Evolutionary conservation across 53 echinoderm and acorn worm genomes (phyloP).

Genomic region (Glandiceps talaboti): DNA sequence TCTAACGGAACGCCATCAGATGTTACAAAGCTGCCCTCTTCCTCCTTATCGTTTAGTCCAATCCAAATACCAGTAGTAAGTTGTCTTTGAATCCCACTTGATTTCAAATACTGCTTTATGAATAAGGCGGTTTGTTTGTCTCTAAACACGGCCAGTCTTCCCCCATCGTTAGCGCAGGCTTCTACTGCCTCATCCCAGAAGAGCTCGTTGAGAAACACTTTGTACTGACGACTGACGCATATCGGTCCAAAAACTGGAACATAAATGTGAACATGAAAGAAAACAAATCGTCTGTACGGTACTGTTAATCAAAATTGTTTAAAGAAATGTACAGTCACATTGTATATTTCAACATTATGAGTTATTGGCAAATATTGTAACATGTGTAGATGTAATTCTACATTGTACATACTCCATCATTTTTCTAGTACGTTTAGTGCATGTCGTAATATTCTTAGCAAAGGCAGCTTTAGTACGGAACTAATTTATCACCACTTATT

Average conservation of each 20-base stretch:
- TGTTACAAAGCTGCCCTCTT: background rate
- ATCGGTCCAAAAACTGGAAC: background rate
- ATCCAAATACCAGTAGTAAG: background rate
- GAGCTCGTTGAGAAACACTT: background rate
- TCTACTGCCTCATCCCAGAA: background rate
- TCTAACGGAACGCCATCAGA: background rate
- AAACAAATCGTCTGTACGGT: too few species aligned
- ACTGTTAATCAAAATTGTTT: too few species aligned
- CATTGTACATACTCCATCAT: background rate
- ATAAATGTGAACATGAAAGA: too few species aligned
- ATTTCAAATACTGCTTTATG: background rate
- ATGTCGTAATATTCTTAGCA: too few species aligned
- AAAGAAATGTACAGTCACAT: too few species aligned
- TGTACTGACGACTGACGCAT: background rate
- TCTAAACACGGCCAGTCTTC: background rate
- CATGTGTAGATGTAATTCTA: too few species aligned
- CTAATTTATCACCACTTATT: too few species aligned
- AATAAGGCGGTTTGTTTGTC: background rate
- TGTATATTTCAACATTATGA: too few species aligned
- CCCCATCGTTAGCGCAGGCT: background rate
- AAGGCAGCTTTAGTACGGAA: too few species aligned
- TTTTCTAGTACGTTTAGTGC: too few species aligned
- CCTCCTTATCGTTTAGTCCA: background rate
- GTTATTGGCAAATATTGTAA: too few species aligned
- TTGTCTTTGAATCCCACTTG: background rate